phyloP scores from a whole-genome alignment of 2,888 invertebrate species.

The Brenthis ino region DNA sequence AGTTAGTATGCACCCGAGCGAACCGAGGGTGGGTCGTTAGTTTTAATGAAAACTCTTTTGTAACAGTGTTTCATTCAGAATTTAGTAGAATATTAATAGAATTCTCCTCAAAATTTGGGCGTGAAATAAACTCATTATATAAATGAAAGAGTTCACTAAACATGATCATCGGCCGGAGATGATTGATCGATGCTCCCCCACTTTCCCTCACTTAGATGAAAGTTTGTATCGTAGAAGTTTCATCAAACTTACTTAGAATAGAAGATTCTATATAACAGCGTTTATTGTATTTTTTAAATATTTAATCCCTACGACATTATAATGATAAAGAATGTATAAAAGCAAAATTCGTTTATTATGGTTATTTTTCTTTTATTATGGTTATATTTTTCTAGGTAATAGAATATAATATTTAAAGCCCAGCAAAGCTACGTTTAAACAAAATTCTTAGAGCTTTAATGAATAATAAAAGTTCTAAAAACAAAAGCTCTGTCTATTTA shows the following conservation, averaged over 20 bases:
- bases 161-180: conserved; percentile 54
- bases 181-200: conserved; percentile 58
- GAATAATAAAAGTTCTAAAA: too few species aligned
- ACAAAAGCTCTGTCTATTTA: too few species aligned
- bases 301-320: too few species aligned
- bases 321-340: not conserved
- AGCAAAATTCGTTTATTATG: not conserved
- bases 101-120: conserved; percentile 13
- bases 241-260: not conserved
- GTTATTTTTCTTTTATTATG: not conserved
- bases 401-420: too few species aligned
- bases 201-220: conserved; percentile 19
- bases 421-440: too few species aligned
- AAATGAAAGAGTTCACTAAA: conserved; percentile 78
- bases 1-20: too few species aligned
- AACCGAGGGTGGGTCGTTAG: too few species aligned
- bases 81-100: not conserved
- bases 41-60: not conserved
- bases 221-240: not conserved
- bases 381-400: too few species aligned
- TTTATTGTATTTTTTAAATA: too few species aligned
- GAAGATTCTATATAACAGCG: too few species aligned
- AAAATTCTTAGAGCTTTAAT: too few species aligned
- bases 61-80: not conserved
- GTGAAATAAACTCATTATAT: conserved; percentile 69